Conservation (phyloP, 2,113 vertebrate genomes). For the Narcine bancroftii region DNA sequence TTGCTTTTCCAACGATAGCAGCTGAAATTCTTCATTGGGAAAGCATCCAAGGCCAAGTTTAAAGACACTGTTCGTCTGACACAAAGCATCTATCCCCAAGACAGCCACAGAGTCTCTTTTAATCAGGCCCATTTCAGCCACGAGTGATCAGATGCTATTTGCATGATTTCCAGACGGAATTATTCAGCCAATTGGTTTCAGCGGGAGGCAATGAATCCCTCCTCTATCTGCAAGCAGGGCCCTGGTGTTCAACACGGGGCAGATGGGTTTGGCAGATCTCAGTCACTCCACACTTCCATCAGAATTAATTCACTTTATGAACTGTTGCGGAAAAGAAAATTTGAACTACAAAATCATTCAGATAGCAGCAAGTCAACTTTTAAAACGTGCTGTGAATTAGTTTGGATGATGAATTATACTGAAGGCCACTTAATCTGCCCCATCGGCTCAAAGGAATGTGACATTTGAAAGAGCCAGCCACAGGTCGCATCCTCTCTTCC, state of each 20-base stretch:
- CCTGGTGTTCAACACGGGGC: not conserved
- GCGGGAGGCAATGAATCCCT: not conserved
- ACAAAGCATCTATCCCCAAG: not conserved
- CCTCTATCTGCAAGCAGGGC: not conserved
- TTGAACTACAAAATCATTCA: not conserved
- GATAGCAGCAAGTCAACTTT: not conserved
- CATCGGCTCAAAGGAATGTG: not conserved
- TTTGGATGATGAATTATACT: not conserved
- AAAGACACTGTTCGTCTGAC: not conserved
- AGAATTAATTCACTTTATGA: not conserved
- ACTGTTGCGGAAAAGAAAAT: not conserved
- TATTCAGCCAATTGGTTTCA: slow-evolving; percentile 26
- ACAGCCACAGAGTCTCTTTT: not conserved
- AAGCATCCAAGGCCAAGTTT: not conserved
- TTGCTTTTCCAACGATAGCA: no score
- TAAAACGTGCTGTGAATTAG: not conserved
- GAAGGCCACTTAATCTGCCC: not conserved
- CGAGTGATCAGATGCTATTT: not conserved
- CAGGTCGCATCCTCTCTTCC: not conserved
- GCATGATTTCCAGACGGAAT: slow-evolving; percentile 31
- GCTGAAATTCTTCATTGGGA: not conserved
- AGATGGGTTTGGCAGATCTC: not conserved
- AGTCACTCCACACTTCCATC: not conserved
- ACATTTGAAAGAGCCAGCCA: not conserved
- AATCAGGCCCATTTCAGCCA: not conserved